Conservation (phyloP, 53 echinoderm and acorn worm genomes). For the Holothuria leucospilota region DNA sequence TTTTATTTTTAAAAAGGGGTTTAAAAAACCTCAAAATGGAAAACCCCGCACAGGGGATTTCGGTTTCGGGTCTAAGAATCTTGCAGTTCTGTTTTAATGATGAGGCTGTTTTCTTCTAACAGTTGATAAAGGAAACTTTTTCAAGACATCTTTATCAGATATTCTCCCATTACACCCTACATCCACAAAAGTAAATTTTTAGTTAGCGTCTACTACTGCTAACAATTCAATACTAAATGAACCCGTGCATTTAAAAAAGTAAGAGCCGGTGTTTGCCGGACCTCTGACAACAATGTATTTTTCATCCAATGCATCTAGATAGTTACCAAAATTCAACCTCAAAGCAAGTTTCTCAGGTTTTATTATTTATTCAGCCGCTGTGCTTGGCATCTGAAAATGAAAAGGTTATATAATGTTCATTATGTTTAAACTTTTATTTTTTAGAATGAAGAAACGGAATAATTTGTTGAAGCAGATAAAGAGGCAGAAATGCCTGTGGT, state of each 20-base stretch:
- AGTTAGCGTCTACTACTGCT: slow-evolving; percentile 49
- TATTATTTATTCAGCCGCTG: background rate
- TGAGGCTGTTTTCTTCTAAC: too few species aligned
- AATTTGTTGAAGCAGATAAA: too few species aligned
- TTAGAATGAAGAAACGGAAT: too few species aligned
- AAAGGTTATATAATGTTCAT: too few species aligned
- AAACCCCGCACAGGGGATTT: too few species aligned
- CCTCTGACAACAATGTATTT: slow-evolving; percentile 32
- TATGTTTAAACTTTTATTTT: too few species aligned
- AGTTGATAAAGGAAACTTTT: background rate
- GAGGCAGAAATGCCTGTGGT: too few species aligned
- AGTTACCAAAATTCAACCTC: slow-evolving; percentile 51
- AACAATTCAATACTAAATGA: slow-evolving; percentile 24
- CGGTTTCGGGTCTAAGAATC: too few species aligned
- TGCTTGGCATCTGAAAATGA: background rate
- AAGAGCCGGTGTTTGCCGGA: slow-evolving; percentile 39
- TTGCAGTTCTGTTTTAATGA: too few species aligned
- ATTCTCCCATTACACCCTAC: slow-evolving; percentile 37
- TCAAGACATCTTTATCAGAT: slow-evolving; percentile 39
- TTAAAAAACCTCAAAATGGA: too few species aligned
- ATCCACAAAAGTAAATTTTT: slow-evolving; percentile 53
- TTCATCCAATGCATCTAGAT: slow-evolving; percentile 51
- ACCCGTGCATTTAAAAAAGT: slow-evolving; percentile 47
- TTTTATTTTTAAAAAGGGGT: too few species aligned
- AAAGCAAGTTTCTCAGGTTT: background rate